A percentile compares a stretch with the other conserved stretches of the same genome.
phyloP scores from a whole-genome alignment of 2,888 invertebrate species.

The Diabrotica balteata region DNA sequence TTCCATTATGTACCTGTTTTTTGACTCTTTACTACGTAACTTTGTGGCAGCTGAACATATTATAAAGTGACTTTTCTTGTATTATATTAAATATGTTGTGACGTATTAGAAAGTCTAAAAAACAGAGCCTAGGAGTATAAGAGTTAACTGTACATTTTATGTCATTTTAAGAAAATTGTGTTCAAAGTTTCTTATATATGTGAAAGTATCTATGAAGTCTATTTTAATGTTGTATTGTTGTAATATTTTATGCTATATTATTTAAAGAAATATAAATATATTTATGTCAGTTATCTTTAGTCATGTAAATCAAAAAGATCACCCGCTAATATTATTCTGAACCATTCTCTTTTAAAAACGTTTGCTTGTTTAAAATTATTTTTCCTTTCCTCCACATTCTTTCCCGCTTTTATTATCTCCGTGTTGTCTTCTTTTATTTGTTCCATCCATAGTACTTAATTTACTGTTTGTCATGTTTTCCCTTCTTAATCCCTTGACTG shows the following conservation, averaged over 20 bases:
- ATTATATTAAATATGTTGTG: neutral
- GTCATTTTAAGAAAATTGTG: conserved; percentile 25
- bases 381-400: neutral
- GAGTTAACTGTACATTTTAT: conserved; percentile 16
- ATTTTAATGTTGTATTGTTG: conserved; percentile 35
- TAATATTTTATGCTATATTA: conserved; percentile 37
- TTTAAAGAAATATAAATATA: conserved; percentile 31
- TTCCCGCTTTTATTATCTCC: neutral
- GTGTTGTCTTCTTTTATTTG: too few species aligned
- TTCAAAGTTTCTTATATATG: conserved; percentile 20
- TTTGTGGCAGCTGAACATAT: neutral
- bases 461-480: too few species aligned
- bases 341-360: too few species aligned
- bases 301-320: too few species aligned
- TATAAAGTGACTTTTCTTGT: conserved; percentile 16
- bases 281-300: conserved; percentile 13
- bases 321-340: too few species aligned
- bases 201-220: conserved; percentile 23
- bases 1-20: conserved; percentile 27
- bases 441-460: too few species aligned
- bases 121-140: conserved; percentile 1
- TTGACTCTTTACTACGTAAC: neutral
- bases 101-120: neutral
- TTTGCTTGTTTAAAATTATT: neutral
- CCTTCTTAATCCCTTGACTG: too few species aligned